A percentile compares a stretch with the other conserved stretches of the same genome.
These are phyloP conservation scores for Apodemia zela DNA, from an alignment of 2,888 invertebrate genomes.

Conservation along the genomic window DNA sequence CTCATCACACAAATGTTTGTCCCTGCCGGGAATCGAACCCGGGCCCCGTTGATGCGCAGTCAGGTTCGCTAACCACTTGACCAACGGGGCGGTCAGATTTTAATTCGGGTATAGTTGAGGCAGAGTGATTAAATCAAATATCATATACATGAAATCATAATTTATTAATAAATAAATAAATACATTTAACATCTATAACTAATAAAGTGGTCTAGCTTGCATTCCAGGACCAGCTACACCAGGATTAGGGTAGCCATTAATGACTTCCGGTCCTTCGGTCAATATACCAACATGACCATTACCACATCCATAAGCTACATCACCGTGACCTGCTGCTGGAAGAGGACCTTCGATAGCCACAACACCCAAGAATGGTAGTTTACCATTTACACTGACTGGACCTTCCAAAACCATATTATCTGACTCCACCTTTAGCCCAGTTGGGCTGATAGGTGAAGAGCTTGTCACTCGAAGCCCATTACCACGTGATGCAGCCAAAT, in stretches of 20 bases:
- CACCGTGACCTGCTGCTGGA: constrained; percentile 37
- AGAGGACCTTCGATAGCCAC: constrained; percentile 35
- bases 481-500: constrained; percentile 25
- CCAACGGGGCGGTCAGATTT: no score
- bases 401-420: constrained; percentile 36
- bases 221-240: background rate
- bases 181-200: background rate
- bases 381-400: constrained; percentile 33
- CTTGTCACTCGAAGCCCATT: constrained; percentile 36
- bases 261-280: constrained; percentile 16
- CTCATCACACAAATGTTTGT: no score
- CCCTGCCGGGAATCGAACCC: no score
- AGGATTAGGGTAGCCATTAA: constrained; percentile 4
- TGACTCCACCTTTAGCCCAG: constrained; percentile 33
- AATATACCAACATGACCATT: constrained; percentile 32
- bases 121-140: background rate
- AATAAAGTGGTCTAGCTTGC: constrained; percentile 13
- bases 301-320: constrained; percentile 39
- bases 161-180: constrained; percentile 20
- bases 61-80: no score
- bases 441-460: constrained; percentile 33
- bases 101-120: background rate
- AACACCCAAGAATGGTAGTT: constrained; percentile 35
- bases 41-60: no score
- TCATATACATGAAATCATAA: constrained; percentile 16